These are phyloP conservation scores for Struthidea cinerea DNA, from an alignment of 2,113 vertebrate species.

Conservation along the genomic window DNA sequence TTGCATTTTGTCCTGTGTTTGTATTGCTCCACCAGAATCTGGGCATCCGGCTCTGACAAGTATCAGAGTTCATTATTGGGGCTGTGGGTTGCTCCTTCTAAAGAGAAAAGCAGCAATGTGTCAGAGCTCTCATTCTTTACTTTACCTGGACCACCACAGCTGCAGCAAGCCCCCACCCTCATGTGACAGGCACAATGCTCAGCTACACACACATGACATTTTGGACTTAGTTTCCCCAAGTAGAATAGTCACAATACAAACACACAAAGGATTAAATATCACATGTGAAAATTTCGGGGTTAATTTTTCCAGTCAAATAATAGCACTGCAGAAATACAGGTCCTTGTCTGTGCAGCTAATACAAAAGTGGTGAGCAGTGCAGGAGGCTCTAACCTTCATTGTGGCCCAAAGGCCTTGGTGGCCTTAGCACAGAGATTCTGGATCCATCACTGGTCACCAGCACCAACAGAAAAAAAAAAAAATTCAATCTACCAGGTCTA, in stretches of 20 bases:
- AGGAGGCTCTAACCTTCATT: background rate
- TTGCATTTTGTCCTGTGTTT: background rate
- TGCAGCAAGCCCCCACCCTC: background rate
- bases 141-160: background rate
- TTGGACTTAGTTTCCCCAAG: background rate
- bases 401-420: background rate
- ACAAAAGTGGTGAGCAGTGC: background rate
- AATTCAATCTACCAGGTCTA: background rate
- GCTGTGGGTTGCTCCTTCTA: background rate
- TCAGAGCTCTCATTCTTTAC: background rate
- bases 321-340: background rate
- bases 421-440: background rate
- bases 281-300: background rate
- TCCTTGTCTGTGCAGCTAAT: background rate
- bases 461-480: background rate
- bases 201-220: background rate
- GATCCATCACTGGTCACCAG: background rate
- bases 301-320: background rate
- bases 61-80: background rate
- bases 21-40: background rate
- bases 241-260: background rate
- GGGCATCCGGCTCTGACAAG: background rate
- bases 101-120: background rate
- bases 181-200: background rate
- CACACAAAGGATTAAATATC: background rate